Conservation (phyloP, 2,888 invertebrate genomes). For the Cotesia congregata region DNA sequence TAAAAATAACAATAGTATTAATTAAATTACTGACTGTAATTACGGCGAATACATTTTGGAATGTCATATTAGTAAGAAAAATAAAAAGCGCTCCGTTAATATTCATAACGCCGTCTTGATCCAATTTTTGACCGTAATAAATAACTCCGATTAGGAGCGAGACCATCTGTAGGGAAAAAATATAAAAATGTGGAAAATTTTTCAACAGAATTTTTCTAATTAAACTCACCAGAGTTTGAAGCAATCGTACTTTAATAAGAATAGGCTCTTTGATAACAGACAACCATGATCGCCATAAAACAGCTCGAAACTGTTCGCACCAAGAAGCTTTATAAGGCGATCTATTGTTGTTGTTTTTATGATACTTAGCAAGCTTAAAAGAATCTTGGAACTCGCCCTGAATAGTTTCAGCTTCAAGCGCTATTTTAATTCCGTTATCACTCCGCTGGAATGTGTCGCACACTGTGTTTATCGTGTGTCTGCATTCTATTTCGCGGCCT, state of each 20-base stretch:
- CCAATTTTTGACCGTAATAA: constrained; percentile 85
- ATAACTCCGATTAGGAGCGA: constrained; percentile 89
- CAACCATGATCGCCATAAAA: constrained; percentile 92
- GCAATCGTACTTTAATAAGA: constrained; percentile 87
- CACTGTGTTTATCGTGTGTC: constrained; percentile 82
- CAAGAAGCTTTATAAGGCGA: constrained; percentile 87
- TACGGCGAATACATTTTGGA: constrained; percentile 95
- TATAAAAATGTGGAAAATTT: not conserved
- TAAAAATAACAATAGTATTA: not conserved
- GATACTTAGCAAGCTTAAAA: constrained; percentile 43
- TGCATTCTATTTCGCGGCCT: constrained; percentile 84
- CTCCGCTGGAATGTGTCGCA: constrained; percentile 83
- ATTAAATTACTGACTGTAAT: constrained; percentile 81
- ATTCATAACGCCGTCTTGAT: constrained; percentile 93
- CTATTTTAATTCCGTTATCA: constrained; percentile 75
- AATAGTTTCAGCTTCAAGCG: constrained; percentile 73
- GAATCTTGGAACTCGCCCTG: constrained; percentile 56
- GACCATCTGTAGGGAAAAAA: constrained; percentile 79
- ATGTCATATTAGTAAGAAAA: constrained; percentile 92
- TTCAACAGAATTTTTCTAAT: not conserved
- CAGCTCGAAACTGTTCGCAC: constrained; percentile 89
- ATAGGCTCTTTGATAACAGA: constrained; percentile 92
- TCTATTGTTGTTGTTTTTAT: constrained; percentile 46
- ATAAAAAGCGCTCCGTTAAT: constrained; percentile 94
- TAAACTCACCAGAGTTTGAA: constrained; percentile 87